phyloP scores from a whole-genome alignment of 2,113 vertebrate genomes.

The Morone chrysops region DNA sequence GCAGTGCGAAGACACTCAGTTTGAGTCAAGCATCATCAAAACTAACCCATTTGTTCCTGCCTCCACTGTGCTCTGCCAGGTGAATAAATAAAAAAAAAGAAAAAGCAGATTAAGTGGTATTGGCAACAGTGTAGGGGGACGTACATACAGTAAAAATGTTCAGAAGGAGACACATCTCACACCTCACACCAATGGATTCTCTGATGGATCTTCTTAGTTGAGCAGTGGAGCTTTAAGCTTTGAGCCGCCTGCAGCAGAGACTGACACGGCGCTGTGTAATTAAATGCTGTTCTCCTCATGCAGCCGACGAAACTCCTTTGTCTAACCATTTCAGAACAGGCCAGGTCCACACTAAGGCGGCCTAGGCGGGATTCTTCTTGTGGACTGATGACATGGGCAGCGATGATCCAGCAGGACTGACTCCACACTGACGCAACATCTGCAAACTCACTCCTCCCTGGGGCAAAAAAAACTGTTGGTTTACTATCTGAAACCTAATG shows the following conservation, averaged over 20 bases:
- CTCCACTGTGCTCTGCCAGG: conserved; percentile 23
- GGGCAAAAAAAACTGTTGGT: conserved; percentile 54
- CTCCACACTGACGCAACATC: conserved; percentile 80
- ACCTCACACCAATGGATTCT: conserved; percentile 1
- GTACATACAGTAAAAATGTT: conserved; percentile 8
- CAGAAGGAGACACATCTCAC: not conserved
- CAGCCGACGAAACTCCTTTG: conserved; percentile 15
- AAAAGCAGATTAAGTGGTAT: conserved; percentile 55
- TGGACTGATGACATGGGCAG: conserved; percentile 49
- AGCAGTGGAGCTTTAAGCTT: conserved; percentile 41
- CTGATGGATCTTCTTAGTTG: conserved; percentile 36
- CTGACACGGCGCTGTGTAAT: conserved; percentile 15
- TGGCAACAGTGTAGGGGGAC: conserved; percentile 4
- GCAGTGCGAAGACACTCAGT: conserved; percentile 35
- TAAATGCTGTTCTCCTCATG: conserved; percentile 29
- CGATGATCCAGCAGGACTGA: conserved; percentile 63
- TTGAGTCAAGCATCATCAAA: conserved; percentile 39
- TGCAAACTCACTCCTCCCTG: conserved; percentile 62
- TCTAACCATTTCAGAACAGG: conserved; percentile 29
- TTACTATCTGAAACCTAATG: conserved; percentile 61
- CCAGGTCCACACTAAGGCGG: conserved; percentile 18
- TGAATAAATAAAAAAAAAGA: conserved; percentile 48
- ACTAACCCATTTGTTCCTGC: conserved; percentile 36
- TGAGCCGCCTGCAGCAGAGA: conserved; percentile 46
- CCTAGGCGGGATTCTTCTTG: conserved; percentile 38